Percentiles rank a stretch among this genome's conserved stretches.
Conservation (phyloP, 2,888 invertebrate genomes). For the Diachrysia chrysitis region DNA sequence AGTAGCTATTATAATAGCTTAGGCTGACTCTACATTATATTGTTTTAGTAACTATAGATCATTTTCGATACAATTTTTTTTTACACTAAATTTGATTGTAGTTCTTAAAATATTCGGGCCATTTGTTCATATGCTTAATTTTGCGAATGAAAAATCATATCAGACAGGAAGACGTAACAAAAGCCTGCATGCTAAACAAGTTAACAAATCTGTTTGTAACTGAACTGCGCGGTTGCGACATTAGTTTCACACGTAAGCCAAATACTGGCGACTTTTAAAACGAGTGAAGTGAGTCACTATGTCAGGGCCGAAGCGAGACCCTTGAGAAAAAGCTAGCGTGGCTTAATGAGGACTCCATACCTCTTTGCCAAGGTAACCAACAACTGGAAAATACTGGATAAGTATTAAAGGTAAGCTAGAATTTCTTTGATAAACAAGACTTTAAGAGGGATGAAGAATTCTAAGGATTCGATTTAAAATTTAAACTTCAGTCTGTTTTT, state of each 20-base stretch:
- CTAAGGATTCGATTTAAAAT: too few relatives aligned
- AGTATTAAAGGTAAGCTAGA: background rate
- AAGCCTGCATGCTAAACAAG: background rate
- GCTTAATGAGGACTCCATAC: slow-evolving; percentile 71
- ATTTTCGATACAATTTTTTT: too few relatives aligned
- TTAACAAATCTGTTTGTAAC: background rate
- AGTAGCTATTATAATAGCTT: too few relatives aligned
- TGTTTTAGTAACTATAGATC: too few relatives aligned
- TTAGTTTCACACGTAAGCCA: background rate
- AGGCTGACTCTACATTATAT: too few relatives aligned
- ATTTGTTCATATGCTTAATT: too few relatives aligned
- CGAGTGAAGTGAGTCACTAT: slow-evolving; percentile 70
- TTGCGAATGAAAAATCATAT: too few relatives aligned
- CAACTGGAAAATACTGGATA: slow-evolving; percentile 20
- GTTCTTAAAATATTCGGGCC: too few relatives aligned
- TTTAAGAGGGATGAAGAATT: background rate
- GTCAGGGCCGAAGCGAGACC: slow-evolving; percentile 72
- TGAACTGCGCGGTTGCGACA: background rate
- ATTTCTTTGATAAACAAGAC: background rate
- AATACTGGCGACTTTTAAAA: slow-evolving; percentile 13
- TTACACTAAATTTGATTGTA: too few relatives aligned
- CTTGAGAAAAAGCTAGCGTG: slow-evolving; percentile 68
- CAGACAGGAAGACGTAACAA: too few relatives aligned
- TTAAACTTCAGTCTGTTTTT: too few relatives aligned
- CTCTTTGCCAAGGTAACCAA: slow-evolving; percentile 56